Evolutionary conservation across 1,140 invertebrate species (phyloP).

Genomic region (Cyphomyrmex costatus): DNA sequence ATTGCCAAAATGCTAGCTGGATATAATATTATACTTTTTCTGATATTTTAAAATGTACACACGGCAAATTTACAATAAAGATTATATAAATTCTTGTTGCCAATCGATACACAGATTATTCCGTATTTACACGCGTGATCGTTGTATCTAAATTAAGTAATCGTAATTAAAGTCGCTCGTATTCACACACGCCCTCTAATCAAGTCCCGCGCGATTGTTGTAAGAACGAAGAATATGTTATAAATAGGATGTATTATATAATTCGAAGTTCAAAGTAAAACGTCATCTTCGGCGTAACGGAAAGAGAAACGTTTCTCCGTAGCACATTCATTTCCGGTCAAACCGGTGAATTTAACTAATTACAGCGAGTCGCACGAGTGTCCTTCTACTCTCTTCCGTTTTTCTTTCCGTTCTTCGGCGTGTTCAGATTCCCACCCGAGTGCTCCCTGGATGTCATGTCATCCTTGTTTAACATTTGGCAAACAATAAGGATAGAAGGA

Average conservation of each 20-base stretch:
- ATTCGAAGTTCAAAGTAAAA: slow-evolving; percentile 9
- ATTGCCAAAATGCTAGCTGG: too few relatives aligned
- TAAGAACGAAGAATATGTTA: slow-evolving; percentile 13
- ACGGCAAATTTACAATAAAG: background rate
- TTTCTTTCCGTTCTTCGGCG: too few relatives aligned
- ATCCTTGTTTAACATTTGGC: too few relatives aligned
- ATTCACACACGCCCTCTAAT: too few relatives aligned
- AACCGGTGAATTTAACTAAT: slow-evolving; percentile 40
- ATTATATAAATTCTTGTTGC: background rate
- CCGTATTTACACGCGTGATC: background rate
- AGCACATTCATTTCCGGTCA: slow-evolving; percentile 39
- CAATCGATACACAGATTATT: slow-evolving; percentile 11
- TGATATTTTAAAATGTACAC: background rate
- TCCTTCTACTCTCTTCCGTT: too few relatives aligned
- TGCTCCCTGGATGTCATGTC: too few relatives aligned
- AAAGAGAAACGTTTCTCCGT: slow-evolving; percentile 10
- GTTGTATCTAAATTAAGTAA: too few relatives aligned
- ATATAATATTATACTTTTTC: background rate
- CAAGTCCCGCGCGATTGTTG: background rate
- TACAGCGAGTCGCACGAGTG: too few relatives aligned
- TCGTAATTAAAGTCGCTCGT: too few relatives aligned
- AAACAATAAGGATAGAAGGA: too few relatives aligned
- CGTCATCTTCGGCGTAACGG: slow-evolving; percentile 23
- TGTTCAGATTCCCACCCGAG: too few relatives aligned
- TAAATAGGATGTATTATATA: too few relatives aligned